Conservation (phyloP, 2,797 vertebrate species). For the Cossypha caffra region DNA sequence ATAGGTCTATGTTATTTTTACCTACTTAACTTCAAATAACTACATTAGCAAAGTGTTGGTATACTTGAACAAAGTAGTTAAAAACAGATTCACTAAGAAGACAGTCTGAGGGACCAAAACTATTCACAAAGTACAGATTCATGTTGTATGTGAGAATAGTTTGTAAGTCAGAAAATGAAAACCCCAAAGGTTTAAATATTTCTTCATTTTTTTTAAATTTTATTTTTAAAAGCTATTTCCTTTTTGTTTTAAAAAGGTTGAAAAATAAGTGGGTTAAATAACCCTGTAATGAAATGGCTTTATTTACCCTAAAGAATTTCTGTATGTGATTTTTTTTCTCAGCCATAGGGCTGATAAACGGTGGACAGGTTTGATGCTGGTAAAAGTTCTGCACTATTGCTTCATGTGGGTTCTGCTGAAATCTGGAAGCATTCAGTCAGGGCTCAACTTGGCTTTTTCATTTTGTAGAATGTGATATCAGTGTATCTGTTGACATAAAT, state of each 20-base stretch:
- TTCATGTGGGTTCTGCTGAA: not conserved
- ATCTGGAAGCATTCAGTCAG: not conserved
- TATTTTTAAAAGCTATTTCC: not conserved
- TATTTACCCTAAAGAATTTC: not conserved
- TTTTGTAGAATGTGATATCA: not conserved
- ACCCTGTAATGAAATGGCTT: not conserved
- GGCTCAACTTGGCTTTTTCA: not conserved
- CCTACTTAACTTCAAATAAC: not conserved
- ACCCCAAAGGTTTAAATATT: not conserved
- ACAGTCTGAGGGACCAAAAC: slow-evolving; percentile 23
- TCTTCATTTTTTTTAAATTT: not conserved
- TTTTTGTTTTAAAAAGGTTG: slow-evolving; percentile 58
- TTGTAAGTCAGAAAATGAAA: not conserved
- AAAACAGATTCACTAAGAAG: not conserved
- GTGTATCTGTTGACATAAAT: slow-evolving; percentile 44
- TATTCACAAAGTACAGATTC: not conserved
- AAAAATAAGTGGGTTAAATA: slow-evolving; percentile 16
- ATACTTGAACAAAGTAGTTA: not conserved
- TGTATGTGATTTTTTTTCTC: not conserved
- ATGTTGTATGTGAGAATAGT: not conserved
- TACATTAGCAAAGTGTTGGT: not conserved
- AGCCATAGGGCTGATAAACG: not conserved
- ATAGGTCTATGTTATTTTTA: not conserved
- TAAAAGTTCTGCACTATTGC: not conserved
- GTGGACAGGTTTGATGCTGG: not conserved